Percentiles rank a stretch among this genome's conserved stretches.
Conservation (phyloP, 2,797 vertebrate genomes). For the Sebastes kiyomatsui region DNA sequence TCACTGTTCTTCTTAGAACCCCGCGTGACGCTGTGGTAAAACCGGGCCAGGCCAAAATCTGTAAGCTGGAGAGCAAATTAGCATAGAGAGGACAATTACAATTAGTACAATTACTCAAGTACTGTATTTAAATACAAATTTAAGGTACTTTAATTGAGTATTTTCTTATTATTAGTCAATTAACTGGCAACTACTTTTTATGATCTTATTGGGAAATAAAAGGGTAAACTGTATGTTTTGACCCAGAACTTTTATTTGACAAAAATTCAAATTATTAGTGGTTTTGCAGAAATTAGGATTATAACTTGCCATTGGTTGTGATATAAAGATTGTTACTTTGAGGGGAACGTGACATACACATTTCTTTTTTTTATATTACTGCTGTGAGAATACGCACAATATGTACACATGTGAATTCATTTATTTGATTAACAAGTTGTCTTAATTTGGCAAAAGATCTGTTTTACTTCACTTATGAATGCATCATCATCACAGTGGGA, state of each 20-base stretch:
- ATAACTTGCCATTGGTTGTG: neutral
- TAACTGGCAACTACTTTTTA: neutral
- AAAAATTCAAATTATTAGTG: neutral
- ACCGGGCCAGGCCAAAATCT: constrained; percentile 80
- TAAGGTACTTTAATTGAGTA: neutral
- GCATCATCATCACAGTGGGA: neutral
- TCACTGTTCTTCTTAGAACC: neutral
- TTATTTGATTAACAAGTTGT: neutral
- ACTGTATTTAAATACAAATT: neutral
- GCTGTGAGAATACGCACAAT: neutral
- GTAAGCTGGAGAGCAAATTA: constrained; percentile 65
- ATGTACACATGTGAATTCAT: neutral
- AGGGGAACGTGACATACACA: neutral
- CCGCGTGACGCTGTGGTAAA: constrained; percentile 45
- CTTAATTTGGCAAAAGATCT: neutral
- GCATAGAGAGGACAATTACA: neutral
- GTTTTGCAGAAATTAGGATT: neutral
- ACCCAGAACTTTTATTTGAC: neutral
- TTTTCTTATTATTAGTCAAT: neutral
- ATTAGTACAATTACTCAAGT: neutral
- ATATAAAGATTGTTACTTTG: neutral
- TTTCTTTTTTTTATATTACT: neutral
- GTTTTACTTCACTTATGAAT: neutral
- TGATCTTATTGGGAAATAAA: neutral
- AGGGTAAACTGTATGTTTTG: neutral